Percentiles rank a stretch among this genome's conserved stretches.
phyloP scores from a whole-genome alignment of 1,140 invertebrate species.

The Holotrichia oblita region DNA sequence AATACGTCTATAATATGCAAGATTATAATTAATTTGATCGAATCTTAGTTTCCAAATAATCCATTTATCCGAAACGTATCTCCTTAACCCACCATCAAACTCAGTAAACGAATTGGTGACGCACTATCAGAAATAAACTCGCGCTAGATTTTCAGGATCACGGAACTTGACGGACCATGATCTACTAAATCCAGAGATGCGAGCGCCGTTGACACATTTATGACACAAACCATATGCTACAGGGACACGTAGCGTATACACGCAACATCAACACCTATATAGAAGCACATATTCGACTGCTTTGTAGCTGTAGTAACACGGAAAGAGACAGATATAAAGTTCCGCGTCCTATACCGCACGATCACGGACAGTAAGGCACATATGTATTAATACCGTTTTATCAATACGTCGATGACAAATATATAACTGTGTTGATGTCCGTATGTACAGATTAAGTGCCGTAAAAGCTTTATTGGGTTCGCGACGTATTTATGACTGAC shows the following conservation, averaged over 20 bases:
- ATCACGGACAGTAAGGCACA: background rate
- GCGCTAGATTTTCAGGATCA: slow-evolving; percentile 15
- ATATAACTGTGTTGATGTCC: slow-evolving; percentile 16
- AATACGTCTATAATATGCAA: no score
- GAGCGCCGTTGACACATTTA: slow-evolving; percentile 1
- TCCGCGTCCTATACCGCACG: background rate
- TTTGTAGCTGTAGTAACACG: background rate
- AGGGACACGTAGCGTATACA: background rate
- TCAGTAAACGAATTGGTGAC: background rate
- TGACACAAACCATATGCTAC: slow-evolving; percentile 2
- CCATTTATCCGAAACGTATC: no score
- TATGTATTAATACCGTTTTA: slow-evolving; percentile 9
- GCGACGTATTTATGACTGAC: slow-evolving; percentile 15
- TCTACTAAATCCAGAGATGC: background rate
- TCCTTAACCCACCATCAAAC: background rate
- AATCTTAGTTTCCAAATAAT: no score
- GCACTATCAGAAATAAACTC: background rate
- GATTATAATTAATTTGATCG: no score
- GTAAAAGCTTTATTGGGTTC: slow-evolving; percentile 20
- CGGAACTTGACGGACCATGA: background rate
- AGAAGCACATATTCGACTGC: background rate
- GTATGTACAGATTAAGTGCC: slow-evolving; percentile 16
- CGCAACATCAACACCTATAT: background rate
- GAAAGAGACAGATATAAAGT: background rate
- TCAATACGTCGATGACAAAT: slow-evolving; percentile 16